Evolutionary conservation across 2,888 invertebrate genomes (phyloP).

Genomic region (Aleiodes leptofemur): DNA sequence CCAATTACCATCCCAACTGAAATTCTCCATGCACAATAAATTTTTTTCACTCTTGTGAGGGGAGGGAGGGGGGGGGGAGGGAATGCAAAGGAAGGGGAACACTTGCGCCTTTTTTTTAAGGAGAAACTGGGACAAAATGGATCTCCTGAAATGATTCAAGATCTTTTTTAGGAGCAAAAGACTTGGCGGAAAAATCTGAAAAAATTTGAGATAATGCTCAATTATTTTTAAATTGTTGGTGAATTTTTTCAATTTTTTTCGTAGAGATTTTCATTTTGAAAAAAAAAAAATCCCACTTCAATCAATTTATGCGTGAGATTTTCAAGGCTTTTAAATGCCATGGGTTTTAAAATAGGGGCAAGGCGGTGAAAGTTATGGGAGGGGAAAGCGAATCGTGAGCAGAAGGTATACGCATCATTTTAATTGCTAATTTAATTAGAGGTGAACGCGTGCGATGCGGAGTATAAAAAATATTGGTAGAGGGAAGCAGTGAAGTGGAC

Average conservation of each 20-base stretch:
- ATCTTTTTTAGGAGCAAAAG: no score
- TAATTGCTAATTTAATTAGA: conserved; percentile 74
- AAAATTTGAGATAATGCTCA: no score
- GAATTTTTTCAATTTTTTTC: no score
- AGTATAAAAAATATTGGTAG: background rate
- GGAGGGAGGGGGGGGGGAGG: conserved; percentile 38
- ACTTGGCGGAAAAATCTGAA: no score
- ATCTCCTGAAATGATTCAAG: no score
- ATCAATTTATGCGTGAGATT: conserved; percentile 46
- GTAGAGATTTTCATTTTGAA: no score
- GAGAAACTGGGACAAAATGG: no score
- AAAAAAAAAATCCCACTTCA: conserved; percentile 40
- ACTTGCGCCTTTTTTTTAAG: conserved; percentile 44
- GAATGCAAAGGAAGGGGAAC: conserved; percentile 46
- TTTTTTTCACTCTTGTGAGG: conserved; percentile 52
- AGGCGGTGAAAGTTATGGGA: background rate
- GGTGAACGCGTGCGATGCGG: conserved; percentile 47
- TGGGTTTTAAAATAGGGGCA: no score
- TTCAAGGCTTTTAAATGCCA: conserved; percentile 49
- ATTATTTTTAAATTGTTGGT: no score
- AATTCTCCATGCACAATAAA: conserved; percentile 49
- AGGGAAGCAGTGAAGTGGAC: conserved; percentile 30
- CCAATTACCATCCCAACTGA: conserved; percentile 44
- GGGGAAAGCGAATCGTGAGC: conserved; percentile 58
- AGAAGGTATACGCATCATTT: conserved; percentile 64